A percentile compares a stretch with the other conserved stretches of the same genome.
Conservation (phyloP, 1,140 invertebrate species). For the Tetramorium parvispinum region DNA sequence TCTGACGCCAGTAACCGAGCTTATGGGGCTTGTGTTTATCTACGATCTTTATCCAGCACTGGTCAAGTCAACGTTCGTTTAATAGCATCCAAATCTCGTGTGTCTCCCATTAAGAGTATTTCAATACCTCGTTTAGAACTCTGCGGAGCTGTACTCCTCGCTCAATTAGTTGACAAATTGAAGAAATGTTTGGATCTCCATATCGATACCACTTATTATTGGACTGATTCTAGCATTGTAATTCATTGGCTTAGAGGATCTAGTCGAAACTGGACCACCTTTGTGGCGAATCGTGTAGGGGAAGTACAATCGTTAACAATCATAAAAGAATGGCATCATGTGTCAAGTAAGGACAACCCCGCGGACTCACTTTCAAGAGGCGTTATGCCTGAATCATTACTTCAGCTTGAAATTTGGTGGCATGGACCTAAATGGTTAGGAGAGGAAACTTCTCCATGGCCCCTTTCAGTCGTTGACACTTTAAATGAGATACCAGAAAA, state of each 20-base stretch:
- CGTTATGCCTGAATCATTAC: not conserved
- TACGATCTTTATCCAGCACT: not conserved
- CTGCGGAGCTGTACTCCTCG: not conserved
- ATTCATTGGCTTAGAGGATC: not conserved
- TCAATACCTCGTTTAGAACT: not conserved
- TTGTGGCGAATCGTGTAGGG: not conserved
- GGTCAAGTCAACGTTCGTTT: not conserved
- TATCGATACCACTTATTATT: not conserved
- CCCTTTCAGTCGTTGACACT: no score
- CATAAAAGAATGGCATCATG: not conserved
- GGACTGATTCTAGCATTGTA: not conserved
- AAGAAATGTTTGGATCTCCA: not conserved
- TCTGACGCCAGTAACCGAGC: not conserved
- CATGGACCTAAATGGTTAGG: not conserved
- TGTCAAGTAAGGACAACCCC: not conserved
- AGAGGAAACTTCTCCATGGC: no score
- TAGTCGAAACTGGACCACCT: not conserved
- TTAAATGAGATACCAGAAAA: not conserved
- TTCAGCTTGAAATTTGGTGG: conserved; percentile 2
- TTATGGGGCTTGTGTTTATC: not conserved
- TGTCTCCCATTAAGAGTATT: not conserved
- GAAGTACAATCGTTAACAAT: not conserved
- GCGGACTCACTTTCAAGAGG: not conserved
- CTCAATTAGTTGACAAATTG: not conserved
- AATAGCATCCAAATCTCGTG: conserved; percentile 10